Evolutionary conservation across 2,113 vertebrate species (phyloP).

Genomic region (Gadus macrocephalus): DNA sequence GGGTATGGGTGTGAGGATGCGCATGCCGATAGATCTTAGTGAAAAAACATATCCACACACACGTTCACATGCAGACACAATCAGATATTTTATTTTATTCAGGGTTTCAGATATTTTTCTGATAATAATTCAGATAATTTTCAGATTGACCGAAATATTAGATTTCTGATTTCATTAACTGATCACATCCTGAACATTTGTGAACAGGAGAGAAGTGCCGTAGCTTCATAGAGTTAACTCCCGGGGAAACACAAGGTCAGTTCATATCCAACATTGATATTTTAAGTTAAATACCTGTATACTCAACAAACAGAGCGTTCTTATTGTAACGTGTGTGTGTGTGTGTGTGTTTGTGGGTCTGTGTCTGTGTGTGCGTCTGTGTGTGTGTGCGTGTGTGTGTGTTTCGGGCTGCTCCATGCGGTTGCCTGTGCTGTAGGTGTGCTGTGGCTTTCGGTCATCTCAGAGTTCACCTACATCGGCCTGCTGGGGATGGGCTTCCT

Average conservation of each 20-base stretch:
- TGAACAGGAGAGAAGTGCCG: slow-evolving; percentile 77
- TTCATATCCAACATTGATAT: background rate
- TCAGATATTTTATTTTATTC: background rate
- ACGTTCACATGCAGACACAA: background rate
- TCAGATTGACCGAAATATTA: background rate
- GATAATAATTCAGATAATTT: too few species aligned
- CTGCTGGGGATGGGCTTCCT: slow-evolving; percentile 77
- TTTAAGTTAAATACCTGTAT: background rate
- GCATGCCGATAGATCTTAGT: slow-evolving; percentile 20
- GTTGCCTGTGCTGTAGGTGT: slow-evolving; percentile 66
- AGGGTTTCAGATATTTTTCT: background rate
- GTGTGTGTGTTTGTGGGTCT: too few species aligned
- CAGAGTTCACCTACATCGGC: slow-evolving; percentile 78
- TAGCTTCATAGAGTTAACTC: slow-evolving; percentile 79
- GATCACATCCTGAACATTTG: slow-evolving; percentile 2
- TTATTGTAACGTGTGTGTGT: background rate
- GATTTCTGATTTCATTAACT: background rate
- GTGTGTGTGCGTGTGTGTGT: slow-evolving; percentile 2
- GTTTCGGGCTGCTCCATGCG: background rate
- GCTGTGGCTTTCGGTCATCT: slow-evolving; percentile 78
- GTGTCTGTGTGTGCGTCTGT: too few species aligned
- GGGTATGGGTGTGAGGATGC: too few species aligned
- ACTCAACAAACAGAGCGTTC: background rate
- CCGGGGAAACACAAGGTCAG: slow-evolving; percentile 75
- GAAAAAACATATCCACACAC: slow-evolving; percentile 1